A percentile compares a stretch with the other conserved stretches of the same genome.
Conservation (phyloP, 2,888 invertebrate species). For the Morinoia aosen region DNA sequence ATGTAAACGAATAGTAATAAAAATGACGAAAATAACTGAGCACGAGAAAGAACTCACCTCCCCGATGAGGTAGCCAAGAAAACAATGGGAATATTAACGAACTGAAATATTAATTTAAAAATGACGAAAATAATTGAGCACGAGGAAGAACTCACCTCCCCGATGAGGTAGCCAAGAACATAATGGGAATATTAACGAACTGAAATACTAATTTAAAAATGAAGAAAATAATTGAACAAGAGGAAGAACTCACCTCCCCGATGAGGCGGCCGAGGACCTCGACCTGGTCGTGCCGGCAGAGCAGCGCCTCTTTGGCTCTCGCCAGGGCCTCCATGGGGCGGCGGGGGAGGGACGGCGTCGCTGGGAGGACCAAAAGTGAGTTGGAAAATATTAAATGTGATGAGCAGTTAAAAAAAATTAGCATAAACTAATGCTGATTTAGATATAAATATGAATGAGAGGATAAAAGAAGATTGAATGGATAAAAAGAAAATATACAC, state of each 20-base stretch:
- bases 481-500: background rate
- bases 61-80: too few relatives aligned
- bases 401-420: background rate
- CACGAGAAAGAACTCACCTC: too few relatives aligned
- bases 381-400: background rate
- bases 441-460: background rate
- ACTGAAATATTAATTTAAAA: too few relatives aligned
- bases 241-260: conserved; percentile 53
- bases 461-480: background rate
- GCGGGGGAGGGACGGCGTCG: background rate
- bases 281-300: conserved; percentile 56
- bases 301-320: conserved; percentile 29
- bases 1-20: too few relatives aligned
- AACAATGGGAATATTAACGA: too few relatives aligned
- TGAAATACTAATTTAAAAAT: too few relatives aligned
- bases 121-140: too few relatives aligned
- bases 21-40: too few relatives aligned
- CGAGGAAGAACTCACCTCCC: too few relatives aligned
- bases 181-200: too few relatives aligned
- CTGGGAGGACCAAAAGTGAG: background rate
- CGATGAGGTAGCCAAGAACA: too few relatives aligned
- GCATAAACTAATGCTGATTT: background rate
- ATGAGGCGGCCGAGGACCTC: conserved; percentile 53
- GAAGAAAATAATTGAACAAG: background rate
- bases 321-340: conserved; percentile 17